Conservation (phyloP, 1,140 invertebrate species). For the Tetragonula clypearis region DNA sequence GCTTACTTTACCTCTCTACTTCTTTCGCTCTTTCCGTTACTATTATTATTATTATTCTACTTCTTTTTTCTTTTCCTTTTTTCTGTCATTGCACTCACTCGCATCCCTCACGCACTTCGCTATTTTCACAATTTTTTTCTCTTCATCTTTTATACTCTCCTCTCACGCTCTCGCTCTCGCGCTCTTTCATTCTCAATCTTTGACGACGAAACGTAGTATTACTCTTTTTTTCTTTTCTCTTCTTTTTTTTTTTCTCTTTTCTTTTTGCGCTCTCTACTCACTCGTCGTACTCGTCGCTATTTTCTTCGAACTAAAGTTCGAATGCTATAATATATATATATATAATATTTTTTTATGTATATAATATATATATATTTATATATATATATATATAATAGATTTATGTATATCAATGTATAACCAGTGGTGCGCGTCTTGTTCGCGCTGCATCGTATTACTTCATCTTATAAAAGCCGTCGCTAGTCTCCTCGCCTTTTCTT, state of each 20-base stretch:
- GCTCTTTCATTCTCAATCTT: background rate
- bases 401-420: slow-evolving; percentile 47
- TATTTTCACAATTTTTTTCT: background rate
- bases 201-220: slow-evolving; percentile 1
- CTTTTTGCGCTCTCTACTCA: slow-evolving; percentile 24
- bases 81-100: background rate
- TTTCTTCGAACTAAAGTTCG: slow-evolving; percentile 31
- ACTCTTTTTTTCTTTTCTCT: background rate
- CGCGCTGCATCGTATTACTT: slow-evolving; percentile 37
- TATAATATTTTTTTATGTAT: slow-evolving; percentile 32
- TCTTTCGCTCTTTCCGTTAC: slow-evolving; percentile 6
- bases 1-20: slow-evolving; percentile 30
- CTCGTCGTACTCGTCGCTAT: slow-evolving; percentile 19
- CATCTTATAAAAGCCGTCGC: slow-evolving; percentile 54
- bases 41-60: background rate
- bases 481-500: slow-evolving; percentile 10
- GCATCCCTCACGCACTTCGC: background rate
- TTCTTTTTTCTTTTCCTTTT: background rate
- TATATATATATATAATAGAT: slow-evolving; percentile 41
- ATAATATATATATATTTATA: slow-evolving; percentile 35
- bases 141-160: too few relatives aligned
- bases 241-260: too few relatives aligned
- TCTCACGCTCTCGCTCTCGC: background rate
- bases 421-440: slow-evolving; percentile 23
- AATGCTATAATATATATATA: slow-evolving; percentile 41